These are phyloP conservation scores for Trichosurus vulpecula DNA, from an alignment of 2,797 vertebrate species.

Conservation along the genomic window DNA sequence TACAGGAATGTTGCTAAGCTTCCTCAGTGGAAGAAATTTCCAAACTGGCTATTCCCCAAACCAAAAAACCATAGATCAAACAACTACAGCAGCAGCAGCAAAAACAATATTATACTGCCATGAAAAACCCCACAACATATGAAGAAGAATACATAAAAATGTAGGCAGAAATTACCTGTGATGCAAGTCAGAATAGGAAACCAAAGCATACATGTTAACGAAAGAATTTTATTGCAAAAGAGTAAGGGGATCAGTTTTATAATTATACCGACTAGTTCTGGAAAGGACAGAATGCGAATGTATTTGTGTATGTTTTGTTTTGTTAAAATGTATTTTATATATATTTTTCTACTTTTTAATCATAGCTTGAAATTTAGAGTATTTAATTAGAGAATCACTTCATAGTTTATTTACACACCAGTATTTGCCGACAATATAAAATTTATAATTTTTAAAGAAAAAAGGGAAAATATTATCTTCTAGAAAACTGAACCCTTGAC, in stretches of 20 bases:
- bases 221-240: not conserved
- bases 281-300: not conserved
- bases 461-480: constrained; percentile 8
- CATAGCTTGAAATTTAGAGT: not conserved
- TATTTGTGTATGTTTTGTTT: not conserved
- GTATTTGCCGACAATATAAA: not conserved
- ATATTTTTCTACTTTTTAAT: not conserved
- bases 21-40: not conserved
- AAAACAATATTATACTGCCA: not conserved
- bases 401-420: not conserved
- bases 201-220: not conserved
- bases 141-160: not conserved
- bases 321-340: not conserved
- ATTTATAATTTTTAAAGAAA: not conserved
- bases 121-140: not conserved
- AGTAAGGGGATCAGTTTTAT: not conserved
- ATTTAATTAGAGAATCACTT: not conserved
- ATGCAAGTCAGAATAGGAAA: no score
- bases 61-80: not conserved
- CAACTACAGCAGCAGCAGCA: not conserved
- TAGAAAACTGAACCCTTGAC: constrained; percentile 10
- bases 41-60: not conserved
- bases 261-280: not conserved
- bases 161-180: not conserved
- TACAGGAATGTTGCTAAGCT: not conserved